Evolutionary conservation across 1,140 invertebrate genomes (phyloP).

Genomic region (Thaumetopoea pityocampa): DNA sequence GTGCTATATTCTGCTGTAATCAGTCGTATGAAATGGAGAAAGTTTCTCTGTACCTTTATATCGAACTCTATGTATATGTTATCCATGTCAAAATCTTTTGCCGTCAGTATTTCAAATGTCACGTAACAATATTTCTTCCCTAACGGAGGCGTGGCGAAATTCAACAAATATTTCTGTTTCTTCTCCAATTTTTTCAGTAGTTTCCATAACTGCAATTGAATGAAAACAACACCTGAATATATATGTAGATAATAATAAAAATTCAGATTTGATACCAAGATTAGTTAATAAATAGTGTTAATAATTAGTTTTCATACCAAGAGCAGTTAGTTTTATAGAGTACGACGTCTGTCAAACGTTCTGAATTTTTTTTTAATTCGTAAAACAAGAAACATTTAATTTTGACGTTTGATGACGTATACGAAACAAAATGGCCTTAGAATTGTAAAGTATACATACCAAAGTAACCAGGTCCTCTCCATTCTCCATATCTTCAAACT

Average conservation of each 20-base stretch:
- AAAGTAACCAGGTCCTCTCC: slow-evolving; percentile 38
- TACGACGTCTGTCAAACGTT: too few species aligned
- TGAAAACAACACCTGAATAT: slow-evolving; percentile 1
- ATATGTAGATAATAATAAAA: too few species aligned
- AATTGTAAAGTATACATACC: slow-evolving; percentile 30
- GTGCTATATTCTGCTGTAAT: too few species aligned
- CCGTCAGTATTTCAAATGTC: slow-evolving; percentile 54
- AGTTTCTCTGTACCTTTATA: slow-evolving; percentile 62
- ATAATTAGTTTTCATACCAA: neutral
- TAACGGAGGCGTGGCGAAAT: slow-evolving; percentile 42
- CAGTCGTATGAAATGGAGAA: too few species aligned
- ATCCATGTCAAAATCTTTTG: slow-evolving; percentile 53
- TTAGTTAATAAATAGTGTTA: slow-evolving; percentile 7
- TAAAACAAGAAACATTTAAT: too few species aligned
- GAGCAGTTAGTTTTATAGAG: too few species aligned
- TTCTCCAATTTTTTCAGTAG: slow-evolving; percentile 50
- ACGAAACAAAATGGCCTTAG: too few species aligned
- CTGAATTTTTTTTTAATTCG: too few species aligned
- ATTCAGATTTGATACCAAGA: too few species aligned
- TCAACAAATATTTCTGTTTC: slow-evolving; percentile 37
- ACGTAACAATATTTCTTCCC: slow-evolving; percentile 39
- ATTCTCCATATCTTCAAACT: slow-evolving; percentile 26
- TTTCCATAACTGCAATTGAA: slow-evolving; percentile 44
- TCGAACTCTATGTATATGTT: slow-evolving; percentile 64
- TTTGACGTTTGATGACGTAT: too few species aligned